Percentiles rank a stretch among this genome's conserved stretches.
Conservation (phyloP, 1,140 invertebrate species). For the Listronotus oregonensis region DNA sequence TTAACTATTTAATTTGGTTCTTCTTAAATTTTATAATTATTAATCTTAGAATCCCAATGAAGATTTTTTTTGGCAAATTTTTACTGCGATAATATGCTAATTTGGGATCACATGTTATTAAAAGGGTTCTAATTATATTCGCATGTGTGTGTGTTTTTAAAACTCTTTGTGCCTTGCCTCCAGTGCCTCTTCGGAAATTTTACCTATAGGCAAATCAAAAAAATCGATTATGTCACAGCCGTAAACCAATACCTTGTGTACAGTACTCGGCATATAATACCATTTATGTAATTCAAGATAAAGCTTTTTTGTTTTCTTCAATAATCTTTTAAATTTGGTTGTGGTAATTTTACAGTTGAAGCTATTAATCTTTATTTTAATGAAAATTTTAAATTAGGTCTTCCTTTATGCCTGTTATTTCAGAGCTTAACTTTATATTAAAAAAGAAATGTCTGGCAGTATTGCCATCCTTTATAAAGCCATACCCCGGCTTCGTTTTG, state of each 20-base stretch:
- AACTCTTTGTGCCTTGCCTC: too few relatives aligned
- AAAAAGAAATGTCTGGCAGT: slow-evolving; percentile 51
- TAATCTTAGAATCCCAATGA: too few relatives aligned
- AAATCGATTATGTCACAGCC: slow-evolving; percentile 2
- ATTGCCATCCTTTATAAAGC: slow-evolving; percentile 53
- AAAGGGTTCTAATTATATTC: too few relatives aligned
- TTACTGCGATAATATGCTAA: too few relatives aligned
- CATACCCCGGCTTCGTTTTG: slow-evolving; percentile 42
- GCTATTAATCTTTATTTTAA: neutral
- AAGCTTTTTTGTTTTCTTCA: neutral
- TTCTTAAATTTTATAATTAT: too few relatives aligned
- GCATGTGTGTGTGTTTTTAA: too few relatives aligned
- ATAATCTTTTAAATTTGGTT: neutral
- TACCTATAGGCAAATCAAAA: slow-evolving; percentile 1
- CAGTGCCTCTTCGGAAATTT: too few relatives aligned
- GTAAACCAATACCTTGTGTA: slow-evolving; percentile 5
- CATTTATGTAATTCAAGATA: neutral
- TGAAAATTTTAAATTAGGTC: neutral
- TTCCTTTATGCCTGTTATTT: slow-evolving; percentile 50
- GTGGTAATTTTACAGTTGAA: neutral
- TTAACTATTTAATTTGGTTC: too few relatives aligned
- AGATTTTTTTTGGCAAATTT: too few relatives aligned
- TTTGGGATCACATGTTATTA: too few relatives aligned
- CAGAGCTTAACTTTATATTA: slow-evolving; percentile 43
- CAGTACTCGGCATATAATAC: slow-evolving; percentile 14